phyloP scores from a whole-genome alignment of 2,113 vertebrate species.

The Lamprologus lemairii region DNA sequence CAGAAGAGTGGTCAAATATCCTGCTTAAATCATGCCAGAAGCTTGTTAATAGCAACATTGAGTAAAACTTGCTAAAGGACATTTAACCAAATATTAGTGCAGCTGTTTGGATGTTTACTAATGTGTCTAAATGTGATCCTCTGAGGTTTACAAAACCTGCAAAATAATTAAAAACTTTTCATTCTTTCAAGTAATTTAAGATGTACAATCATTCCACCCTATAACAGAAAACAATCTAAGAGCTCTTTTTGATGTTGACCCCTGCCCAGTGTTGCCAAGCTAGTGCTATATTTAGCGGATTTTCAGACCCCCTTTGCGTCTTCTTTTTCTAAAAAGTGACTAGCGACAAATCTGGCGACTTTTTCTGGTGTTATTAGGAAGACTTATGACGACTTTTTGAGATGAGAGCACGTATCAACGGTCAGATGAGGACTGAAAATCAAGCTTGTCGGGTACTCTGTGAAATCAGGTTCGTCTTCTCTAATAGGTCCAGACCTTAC shows the following conservation, averaged over 20 bases:
- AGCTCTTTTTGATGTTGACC: background rate
- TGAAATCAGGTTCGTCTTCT: background rate
- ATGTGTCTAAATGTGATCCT: background rate
- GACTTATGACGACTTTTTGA: fast-evolving
- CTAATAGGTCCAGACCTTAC: conserved; percentile 72
- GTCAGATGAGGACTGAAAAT: background rate
- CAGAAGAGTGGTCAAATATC: background rate
- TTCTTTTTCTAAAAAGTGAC: background rate
- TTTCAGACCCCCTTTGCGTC: background rate
- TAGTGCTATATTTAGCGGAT: background rate
- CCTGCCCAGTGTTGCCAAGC: fast-evolving
- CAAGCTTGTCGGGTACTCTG: background rate
- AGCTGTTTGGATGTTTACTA: fast-evolving
- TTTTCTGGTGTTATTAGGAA: fast-evolving
- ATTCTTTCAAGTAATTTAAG: background rate
- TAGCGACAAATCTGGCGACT: background rate
- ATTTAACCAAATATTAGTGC: background rate
- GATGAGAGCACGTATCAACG: fast-evolving
- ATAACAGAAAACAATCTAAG: background rate
- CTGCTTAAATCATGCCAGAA: background rate
- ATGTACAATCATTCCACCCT: background rate
- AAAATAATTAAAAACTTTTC: background rate
- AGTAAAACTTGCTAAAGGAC: background rate
- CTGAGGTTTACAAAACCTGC: background rate
- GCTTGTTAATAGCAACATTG: background rate